Percentiles rank a stretch among this genome's conserved stretches.
These are phyloP conservation scores for Furnarius figulus DNA, from an alignment of 2,113 vertebrate genomes.

Conservation along the genomic window DNA sequence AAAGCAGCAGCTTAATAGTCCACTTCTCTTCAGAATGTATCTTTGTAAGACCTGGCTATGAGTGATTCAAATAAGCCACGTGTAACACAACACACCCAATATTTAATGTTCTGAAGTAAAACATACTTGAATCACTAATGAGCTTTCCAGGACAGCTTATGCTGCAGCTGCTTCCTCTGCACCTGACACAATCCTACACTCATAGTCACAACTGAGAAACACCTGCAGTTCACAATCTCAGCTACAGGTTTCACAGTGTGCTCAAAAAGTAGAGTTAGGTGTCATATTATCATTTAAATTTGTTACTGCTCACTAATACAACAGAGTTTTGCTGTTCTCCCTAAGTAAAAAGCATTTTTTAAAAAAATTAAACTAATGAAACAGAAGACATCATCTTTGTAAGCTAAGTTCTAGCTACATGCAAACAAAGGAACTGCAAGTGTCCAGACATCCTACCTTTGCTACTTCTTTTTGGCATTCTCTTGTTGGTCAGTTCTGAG, in stretches of 20 bases:
- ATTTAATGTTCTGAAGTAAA: not conserved
- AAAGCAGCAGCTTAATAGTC: not conserved
- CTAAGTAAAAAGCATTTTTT: rapidly evolving
- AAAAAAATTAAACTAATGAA: not conserved
- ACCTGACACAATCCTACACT: not conserved
- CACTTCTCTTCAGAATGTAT: not conserved
- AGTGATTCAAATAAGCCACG: not conserved
- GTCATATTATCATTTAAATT: not conserved
- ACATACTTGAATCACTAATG: not conserved
- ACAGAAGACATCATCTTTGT: not conserved
- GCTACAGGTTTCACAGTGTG: not conserved
- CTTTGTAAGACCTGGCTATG: not conserved
- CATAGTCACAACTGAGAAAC: not conserved
- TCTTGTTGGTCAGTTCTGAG: slow-evolving; percentile 82
- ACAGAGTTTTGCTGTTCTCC: not conserved
- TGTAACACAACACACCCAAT: rapidly evolving
- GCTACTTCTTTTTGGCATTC: slow-evolving; percentile 77
- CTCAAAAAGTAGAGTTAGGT: not conserved
- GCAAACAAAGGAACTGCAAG: not conserved
- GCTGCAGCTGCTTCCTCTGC: not conserved
- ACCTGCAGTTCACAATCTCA: not conserved
- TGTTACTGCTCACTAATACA: not conserved
- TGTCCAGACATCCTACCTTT: slow-evolving; percentile 77
- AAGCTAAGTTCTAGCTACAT: not conserved
- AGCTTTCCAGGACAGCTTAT: not conserved